Percentiles rank a stretch among this genome's conserved stretches.
Evolutionary conservation across 1,140 invertebrate genomes (phyloP).

Genomic region (Hyphantria cunea): DNA sequence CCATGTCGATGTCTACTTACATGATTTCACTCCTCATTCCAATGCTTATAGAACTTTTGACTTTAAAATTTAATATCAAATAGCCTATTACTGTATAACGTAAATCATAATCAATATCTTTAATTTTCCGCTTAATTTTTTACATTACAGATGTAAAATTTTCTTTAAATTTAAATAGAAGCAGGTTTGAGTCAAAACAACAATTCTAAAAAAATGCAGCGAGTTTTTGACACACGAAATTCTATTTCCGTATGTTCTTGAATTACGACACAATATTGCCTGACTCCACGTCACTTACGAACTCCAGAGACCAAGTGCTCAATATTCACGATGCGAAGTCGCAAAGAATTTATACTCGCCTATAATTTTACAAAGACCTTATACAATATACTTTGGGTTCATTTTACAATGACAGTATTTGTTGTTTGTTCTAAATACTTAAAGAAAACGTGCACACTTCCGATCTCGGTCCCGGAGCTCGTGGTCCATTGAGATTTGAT

Average conservation of each 20-base stretch:
- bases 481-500: conserved; percentile 26
- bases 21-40: too few species aligned
- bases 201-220: too few species aligned
- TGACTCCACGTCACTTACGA: conserved; percentile 38
- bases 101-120: too few species aligned
- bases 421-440: conserved; percentile 49
- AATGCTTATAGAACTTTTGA: too few species aligned
- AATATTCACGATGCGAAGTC: conserved; percentile 51
- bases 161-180: too few species aligned
- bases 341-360: conserved; percentile 14
- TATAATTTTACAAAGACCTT: conserved; percentile 40
- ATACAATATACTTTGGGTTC: conserved; percentile 26
- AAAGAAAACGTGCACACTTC: conserved; percentile 44
- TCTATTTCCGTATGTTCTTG: conserved; percentile 35
- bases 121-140: too few species aligned
- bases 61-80: too few species aligned
- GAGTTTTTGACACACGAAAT: background rate
- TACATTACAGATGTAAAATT: too few species aligned
- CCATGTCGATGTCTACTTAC: too few species aligned
- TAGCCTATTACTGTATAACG: too few species aligned
- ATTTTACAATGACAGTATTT: conserved; percentile 13
- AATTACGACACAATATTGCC: conserved; percentile 36
- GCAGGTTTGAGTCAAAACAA: too few species aligned
- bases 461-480: conserved; percentile 26
- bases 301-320: conserved; percentile 47